Conservation (phyloP, 2,113 vertebrate species). For the Nycticorax nycticorax region DNA sequence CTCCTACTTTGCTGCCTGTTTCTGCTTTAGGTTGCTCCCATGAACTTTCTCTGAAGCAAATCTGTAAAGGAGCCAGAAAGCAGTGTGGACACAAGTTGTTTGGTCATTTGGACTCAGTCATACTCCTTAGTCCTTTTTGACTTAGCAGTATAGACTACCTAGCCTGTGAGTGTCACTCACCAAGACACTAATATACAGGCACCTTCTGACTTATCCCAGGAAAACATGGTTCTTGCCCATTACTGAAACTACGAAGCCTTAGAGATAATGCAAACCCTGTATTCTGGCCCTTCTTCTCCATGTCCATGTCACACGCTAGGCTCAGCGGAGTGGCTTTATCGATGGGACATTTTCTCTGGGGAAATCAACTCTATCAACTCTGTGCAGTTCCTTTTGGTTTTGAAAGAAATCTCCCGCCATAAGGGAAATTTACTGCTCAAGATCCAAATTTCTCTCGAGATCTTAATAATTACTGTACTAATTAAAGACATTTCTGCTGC, state of each 20-base stretch:
- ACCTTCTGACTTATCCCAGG: not conserved
- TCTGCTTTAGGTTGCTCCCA: not conserved
- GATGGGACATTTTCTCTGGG: not conserved
- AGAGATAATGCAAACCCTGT: not conserved
- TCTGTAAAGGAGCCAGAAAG: not conserved
- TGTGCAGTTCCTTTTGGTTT: not conserved
- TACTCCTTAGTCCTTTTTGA: not conserved
- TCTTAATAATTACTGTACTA: not conserved
- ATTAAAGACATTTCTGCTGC: not conserved
- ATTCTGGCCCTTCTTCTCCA: not conserved
- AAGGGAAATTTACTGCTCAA: not conserved
- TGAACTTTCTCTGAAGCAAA: not conserved
- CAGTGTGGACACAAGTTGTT: not conserved
- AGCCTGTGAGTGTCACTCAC: not conserved
- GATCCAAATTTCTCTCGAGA: not conserved
- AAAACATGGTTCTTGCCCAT: not conserved
- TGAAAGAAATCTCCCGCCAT: not conserved
- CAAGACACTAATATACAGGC: not conserved
- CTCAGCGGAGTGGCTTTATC: not conserved
- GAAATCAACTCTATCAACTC: not conserved
- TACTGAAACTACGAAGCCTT: not conserved
- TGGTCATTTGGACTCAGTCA: not conserved
- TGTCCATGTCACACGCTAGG: fast-evolving
- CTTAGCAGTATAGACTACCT: not conserved
- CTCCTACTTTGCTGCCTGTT: not conserved